These are phyloP conservation scores for Nephrotoma guestfalica DNA, from an alignment of 2,888 invertebrate genomes.

Conservation along the genomic window DNA sequence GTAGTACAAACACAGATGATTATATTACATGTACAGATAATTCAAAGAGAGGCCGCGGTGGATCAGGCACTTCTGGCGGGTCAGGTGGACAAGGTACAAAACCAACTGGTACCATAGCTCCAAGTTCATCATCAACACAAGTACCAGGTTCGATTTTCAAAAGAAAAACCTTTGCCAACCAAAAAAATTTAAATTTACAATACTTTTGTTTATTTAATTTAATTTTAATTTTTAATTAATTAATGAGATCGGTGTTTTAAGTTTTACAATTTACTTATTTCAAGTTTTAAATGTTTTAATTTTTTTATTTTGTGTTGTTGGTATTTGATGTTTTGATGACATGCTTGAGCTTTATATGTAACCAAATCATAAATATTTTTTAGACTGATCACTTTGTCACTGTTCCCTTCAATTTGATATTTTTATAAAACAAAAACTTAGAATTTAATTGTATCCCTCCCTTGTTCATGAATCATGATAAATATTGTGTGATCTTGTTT, in stretches of 20 bases:
- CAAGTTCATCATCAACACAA: slow-evolving; percentile 34
- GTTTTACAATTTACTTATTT: slow-evolving; percentile 6
- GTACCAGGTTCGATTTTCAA: slow-evolving; percentile 31
- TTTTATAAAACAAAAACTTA: background rate
- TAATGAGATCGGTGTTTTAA: background rate
- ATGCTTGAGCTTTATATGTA: slow-evolving; percentile 17
- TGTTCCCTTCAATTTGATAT: background rate
- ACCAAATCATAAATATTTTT: background rate
- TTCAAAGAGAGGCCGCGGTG: slow-evolving; percentile 36
- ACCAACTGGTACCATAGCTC: slow-evolving; percentile 21
- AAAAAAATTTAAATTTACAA: background rate
- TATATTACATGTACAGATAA: slow-evolving; percentile 76
- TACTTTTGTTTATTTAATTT: slow-evolving; percentile 8
- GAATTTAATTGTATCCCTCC: background rate
- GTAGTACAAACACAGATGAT: slow-evolving; percentile 70
- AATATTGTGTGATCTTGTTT: background rate
- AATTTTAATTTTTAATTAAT: slow-evolving; percentile 1
- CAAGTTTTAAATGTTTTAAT: background rate
- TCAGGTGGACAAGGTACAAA: slow-evolving; percentile 34
- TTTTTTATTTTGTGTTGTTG: slow-evolving; percentile 11
- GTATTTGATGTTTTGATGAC: slow-evolving; percentile 29
- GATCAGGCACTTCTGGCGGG: slow-evolving; percentile 34
- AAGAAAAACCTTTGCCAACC: background rate
- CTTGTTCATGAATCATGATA: background rate
- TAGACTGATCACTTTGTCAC: background rate